Evolutionary conservation across 2,797 vertebrate genomes (phyloP).

Genomic region (Kryptolebias ocellatus): DNA sequence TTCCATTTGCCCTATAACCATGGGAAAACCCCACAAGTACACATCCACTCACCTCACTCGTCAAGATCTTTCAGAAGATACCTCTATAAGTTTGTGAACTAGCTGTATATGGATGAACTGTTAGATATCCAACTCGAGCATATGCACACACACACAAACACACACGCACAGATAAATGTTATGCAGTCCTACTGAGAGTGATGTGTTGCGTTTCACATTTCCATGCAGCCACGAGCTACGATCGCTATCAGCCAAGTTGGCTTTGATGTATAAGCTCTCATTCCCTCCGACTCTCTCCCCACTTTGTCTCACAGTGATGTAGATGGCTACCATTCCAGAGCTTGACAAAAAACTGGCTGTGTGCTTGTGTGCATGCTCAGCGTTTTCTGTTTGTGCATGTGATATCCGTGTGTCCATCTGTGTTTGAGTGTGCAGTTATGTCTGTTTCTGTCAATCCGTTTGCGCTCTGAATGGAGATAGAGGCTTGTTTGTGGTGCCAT

Average conservation of each 20-base stretch:
- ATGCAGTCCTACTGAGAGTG: constrained; percentile 38
- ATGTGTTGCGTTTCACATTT: constrained; percentile 51
- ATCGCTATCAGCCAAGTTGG: constrained; percentile 63
- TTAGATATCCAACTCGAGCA: constrained; percentile 9
- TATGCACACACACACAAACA: constrained; percentile 16
- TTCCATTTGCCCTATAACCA: constrained; percentile 57
- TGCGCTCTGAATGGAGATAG: constrained; percentile 37
- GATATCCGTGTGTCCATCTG: neutral
- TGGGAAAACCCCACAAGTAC: constrained; percentile 32
- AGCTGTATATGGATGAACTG: constrained; percentile 22
- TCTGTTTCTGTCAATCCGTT: constrained; percentile 35
- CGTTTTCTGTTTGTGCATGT: neutral
- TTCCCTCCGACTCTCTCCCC: constrained; percentile 30
- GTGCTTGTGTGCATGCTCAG: constrained; percentile 10
- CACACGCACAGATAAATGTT: constrained; percentile 10
- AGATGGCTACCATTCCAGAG: constrained; percentile 47
- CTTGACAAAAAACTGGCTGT: constrained; percentile 17
- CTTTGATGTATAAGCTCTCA: constrained; percentile 68
- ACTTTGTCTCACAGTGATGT: constrained; percentile 57
- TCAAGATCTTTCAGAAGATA: constrained; percentile 37
- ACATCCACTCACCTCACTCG: constrained; percentile 10
- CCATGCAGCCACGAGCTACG: constrained; percentile 56
- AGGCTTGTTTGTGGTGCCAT: constrained; percentile 38
- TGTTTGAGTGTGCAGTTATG: constrained; percentile 16
- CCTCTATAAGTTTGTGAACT: constrained; percentile 19